Percentiles rank a stretch among this genome's conserved stretches.
Conservation (phyloP, 2,113 vertebrate species). For the Rhinolophus ferrumequinum region DNA sequence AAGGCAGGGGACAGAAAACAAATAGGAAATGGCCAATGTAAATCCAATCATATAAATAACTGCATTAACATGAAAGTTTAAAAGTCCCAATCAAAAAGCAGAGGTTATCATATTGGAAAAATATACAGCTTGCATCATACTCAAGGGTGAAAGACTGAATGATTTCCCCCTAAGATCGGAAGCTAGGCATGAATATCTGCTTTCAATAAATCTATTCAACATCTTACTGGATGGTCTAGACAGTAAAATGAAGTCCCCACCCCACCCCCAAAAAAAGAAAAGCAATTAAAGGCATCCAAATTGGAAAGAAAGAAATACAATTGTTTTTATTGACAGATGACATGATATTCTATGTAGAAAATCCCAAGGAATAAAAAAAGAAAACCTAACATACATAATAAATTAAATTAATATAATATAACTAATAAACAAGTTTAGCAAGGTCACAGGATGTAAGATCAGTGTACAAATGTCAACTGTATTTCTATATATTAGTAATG, state of each 20-base stretch:
- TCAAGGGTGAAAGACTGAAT: neutral
- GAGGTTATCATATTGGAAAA: neutral
- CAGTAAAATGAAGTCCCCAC: neutral
- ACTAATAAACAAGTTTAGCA: neutral
- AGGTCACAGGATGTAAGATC: neutral
- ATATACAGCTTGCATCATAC: neutral
- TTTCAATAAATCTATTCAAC: neutral
- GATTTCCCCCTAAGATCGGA: too few species aligned
- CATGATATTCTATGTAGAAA: neutral
- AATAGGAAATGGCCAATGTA: neutral
- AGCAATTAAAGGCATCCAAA: neutral
- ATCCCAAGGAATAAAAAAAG: neutral
- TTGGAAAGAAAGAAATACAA: neutral
- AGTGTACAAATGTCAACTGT: neutral
- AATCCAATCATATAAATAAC: neutral
- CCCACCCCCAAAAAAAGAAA: neutral
- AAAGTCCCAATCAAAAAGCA: neutral
- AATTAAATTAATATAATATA: neutral
- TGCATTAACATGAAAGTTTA: neutral
- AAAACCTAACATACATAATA: neutral
- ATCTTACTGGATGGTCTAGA: neutral
- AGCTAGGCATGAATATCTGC: neutral
- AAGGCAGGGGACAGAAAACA: neutral
- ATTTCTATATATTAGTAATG: neutral
- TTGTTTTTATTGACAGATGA: neutral